A percentile compares a stretch with the other conserved stretches of the same genome.
Conservation (phyloP, 2,797 vertebrate species). For the Eptatretus atami region DNA sequence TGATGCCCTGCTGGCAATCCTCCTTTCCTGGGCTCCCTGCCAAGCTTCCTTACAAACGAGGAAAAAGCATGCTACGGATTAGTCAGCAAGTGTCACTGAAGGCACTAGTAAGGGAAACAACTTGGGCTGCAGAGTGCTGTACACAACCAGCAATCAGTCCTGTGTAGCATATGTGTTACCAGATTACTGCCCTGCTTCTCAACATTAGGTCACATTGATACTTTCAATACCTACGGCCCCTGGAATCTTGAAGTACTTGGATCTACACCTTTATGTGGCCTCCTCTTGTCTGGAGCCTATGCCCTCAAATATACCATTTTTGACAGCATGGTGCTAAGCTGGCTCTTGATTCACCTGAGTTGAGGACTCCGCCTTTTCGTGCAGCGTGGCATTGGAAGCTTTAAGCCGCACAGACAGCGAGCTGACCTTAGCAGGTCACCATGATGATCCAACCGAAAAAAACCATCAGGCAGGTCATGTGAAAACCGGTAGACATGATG, state of each 20-base stretch:
- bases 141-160: background rate
- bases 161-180: background rate
- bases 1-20: background rate
- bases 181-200: background rate
- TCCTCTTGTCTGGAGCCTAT: no score
- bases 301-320: no score
- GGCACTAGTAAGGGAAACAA: background rate
- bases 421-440: background rate
- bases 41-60: background rate
- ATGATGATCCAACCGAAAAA: slow-evolving; percentile 30
- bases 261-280: no score
- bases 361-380: no score
- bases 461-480: slow-evolving; percentile 42
- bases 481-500: slow-evolving; percentile 23
- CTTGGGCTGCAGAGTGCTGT: slow-evolving; percentile 2
- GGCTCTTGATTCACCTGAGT: no score
- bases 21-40: slow-evolving; percentile 2
- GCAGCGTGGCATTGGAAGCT: no score
- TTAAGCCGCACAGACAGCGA: background rate
- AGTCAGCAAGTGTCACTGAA: background rate
- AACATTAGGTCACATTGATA: no score
- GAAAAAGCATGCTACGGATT: slow-evolving; percentile 2
- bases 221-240: no score
- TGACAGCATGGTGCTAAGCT: no score
- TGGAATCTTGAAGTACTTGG: no score